phyloP scores from a whole-genome alignment of 2,797 vertebrate genomes.

The Ciconia nigra region DNA sequence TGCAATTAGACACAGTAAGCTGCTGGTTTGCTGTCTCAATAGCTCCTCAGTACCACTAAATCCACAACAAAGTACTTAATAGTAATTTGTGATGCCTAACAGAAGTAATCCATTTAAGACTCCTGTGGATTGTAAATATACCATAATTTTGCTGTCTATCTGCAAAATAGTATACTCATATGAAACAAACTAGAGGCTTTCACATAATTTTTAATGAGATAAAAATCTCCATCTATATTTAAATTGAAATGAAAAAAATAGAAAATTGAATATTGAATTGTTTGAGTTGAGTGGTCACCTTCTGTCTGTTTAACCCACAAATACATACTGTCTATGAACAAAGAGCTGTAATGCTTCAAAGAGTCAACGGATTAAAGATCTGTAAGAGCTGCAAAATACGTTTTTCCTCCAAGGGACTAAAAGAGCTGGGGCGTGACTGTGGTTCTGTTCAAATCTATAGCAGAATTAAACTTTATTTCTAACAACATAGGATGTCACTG shows the following conservation, averaged over 20 bases:
- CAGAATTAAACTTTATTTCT: neutral
- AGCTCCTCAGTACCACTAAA: neutral
- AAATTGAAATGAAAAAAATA: neutral
- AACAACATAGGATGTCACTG: neutral
- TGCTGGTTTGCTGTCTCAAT: neutral
- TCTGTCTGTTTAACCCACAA: neutral
- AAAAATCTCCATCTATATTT: neutral
- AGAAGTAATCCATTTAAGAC: conserved; percentile 1
- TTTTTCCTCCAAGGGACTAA: neutral
- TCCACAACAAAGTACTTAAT: neutral
- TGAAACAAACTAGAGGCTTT: neutral
- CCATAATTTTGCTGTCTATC: neutral
- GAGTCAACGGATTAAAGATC: neutral
- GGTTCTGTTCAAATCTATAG: neutral
- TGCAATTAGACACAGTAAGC: conserved; percentile 8
- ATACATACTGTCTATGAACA: neutral
- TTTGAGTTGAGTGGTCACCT: neutral
- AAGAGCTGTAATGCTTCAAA: neutral
- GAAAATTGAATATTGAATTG: neutral
- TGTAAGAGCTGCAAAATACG: neutral
- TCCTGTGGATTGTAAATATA: neutral
- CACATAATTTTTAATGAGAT: neutral
- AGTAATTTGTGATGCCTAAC: neutral
- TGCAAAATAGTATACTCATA: neutral
- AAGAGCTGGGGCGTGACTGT: neutral